A percentile compares a stretch with the other conserved stretches of the same genome.
phyloP scores from a whole-genome alignment of 1,140 invertebrate genomes.

The Platyscapa corneri region DNA sequence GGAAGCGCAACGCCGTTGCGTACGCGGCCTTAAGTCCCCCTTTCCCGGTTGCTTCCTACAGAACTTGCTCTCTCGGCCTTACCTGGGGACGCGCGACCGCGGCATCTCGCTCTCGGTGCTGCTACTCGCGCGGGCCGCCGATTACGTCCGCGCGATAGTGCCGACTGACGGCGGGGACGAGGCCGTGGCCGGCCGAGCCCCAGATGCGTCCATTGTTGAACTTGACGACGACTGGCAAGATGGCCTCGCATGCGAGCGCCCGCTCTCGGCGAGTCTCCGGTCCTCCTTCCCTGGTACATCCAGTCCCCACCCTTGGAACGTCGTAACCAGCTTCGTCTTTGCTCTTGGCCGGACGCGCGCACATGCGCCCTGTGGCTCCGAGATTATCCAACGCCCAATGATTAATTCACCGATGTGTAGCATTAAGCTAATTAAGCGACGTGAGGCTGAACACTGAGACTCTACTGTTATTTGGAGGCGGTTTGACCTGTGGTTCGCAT shows the following conservation, averaged over 20 bases:
- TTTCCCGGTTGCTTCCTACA: too few relatives aligned
- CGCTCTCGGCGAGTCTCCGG: neutral
- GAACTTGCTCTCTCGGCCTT: too few relatives aligned
- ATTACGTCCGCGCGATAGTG: neutral
- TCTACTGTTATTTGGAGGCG: too few relatives aligned
- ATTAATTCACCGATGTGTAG: neutral
- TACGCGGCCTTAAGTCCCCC: too few relatives aligned
- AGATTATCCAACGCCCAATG: neutral
- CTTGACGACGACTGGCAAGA: slow-evolving; percentile 36
- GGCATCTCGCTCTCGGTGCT: neutral
- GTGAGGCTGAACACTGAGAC: too few relatives aligned
- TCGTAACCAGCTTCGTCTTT: too few relatives aligned
- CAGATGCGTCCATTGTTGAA: slow-evolving; percentile 12
- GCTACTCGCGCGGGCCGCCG: neutral
- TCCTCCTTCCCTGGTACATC: neutral
- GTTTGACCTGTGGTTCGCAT: neutral
- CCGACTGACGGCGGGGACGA: slow-evolving; percentile 3
- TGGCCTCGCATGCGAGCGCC: slow-evolving; percentile 26
- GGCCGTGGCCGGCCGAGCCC: neutral
- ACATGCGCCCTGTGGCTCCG: neutral
- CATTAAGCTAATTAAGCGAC: too few relatives aligned
- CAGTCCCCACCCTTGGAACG: too few relatives aligned
- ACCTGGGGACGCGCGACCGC: neutral
- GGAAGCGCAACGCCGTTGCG: too few relatives aligned
- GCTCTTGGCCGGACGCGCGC: neutral